phyloP scores from a whole-genome alignment of 2,113 vertebrate genomes.

The Gracilinanus agilis region DNA sequence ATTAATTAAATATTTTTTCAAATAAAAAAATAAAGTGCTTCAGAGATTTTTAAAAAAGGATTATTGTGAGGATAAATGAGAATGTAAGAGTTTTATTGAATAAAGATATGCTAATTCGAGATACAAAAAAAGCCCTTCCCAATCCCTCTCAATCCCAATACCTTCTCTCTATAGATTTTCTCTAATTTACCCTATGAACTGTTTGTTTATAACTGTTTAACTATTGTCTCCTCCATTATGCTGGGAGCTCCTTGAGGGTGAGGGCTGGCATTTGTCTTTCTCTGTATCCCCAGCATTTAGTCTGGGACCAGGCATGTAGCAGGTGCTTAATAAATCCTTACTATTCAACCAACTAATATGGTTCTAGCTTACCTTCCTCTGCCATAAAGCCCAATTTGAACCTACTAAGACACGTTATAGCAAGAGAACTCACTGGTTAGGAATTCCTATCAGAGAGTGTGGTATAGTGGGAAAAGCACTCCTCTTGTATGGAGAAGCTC shows the following conservation, averaged over 20 bases:
- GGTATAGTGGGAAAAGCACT: not conserved
- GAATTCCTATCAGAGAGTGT: not conserved
- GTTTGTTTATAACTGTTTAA: not conserved
- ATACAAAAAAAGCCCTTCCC: not conserved
- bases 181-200: not conserved
- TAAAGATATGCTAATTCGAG: constrained; percentile 40
- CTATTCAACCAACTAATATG: not conserved
- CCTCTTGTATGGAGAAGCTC: not conserved
- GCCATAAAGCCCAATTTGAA: not conserved
- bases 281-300: not conserved
- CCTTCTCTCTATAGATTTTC: not conserved
- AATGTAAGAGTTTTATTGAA: constrained; percentile 20
- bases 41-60: too few species aligned
- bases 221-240: not conserved
- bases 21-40: too few species aligned
- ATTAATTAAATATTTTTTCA: too few species aligned
- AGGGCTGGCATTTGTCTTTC: not conserved
- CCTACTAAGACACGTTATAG: not conserved
- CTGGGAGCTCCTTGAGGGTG: not conserved
- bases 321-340: not conserved
- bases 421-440: not conserved
- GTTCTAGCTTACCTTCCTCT: constrained; percentile 17
- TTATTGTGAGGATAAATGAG: constrained; percentile 2
- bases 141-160: not conserved
- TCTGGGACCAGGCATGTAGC: not conserved